Evolutionary conservation across 2,888 invertebrate genomes (phyloP).

Genomic region (Cyclophora albipunctata): DNA sequence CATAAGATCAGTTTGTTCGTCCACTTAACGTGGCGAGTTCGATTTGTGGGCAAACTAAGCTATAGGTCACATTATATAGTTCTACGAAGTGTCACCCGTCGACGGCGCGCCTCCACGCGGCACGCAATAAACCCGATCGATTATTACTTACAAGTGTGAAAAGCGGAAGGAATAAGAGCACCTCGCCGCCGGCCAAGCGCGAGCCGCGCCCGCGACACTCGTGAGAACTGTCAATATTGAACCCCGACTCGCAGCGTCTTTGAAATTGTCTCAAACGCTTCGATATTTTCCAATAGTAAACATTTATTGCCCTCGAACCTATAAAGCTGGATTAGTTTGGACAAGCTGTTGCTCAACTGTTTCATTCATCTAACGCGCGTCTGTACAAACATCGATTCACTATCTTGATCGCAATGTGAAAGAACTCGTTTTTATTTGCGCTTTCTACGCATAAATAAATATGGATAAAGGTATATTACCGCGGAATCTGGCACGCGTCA

Average conservation of each 20-base stretch:
- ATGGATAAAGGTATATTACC: conserved; percentile 61
- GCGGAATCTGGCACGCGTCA: conserved; percentile 72
- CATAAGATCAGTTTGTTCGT: conserved; percentile 42
- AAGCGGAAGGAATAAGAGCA: conserved; percentile 65
- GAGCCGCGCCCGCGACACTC: conserved; percentile 57
- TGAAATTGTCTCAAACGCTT: conserved; percentile 72
- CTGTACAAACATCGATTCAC: conserved; percentile 54
- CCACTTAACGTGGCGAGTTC: conserved; percentile 53
- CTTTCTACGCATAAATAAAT: conserved; percentile 72
- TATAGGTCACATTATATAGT: conserved; percentile 52
- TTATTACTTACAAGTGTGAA: conserved; percentile 74
- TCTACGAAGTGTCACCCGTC: conserved; percentile 64
- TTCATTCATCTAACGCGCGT: conserved; percentile 33
- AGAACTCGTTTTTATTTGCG: conserved; percentile 69
- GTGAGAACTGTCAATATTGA: conserved; percentile 74
- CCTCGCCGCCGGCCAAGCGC: conserved; percentile 36
- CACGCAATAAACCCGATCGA: conserved; percentile 72
- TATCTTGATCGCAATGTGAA: conserved; percentile 59
- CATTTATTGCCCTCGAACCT: conserved; percentile 19
- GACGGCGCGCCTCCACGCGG: conserved; percentile 52
- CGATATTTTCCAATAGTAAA: conserved; percentile 69
- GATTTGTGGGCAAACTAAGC: conserved; percentile 48
- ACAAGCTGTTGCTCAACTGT: conserved; percentile 21
- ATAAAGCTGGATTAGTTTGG: background rate
- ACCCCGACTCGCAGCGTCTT: conserved; percentile 51